These are phyloP conservation scores for Poeciliopsis turrubarensis DNA, from an alignment of 2,113 vertebrate genomes.

Conservation along the genomic window DNA sequence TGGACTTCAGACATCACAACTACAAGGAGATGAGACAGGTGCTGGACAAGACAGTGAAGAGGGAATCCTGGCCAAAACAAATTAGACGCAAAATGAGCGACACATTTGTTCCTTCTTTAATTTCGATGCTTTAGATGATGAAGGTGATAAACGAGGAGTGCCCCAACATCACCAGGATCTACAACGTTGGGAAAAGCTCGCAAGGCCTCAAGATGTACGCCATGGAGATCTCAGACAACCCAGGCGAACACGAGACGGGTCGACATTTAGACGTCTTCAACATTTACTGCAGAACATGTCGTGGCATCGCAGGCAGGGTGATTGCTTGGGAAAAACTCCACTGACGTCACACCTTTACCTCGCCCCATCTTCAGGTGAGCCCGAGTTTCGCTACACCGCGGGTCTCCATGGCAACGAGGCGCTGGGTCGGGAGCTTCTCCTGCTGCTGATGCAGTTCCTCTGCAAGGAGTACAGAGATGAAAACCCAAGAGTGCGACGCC, in stretches of 20 bases:
- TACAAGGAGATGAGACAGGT: slow-evolving; percentile 98
- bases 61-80: too few relatives aligned
- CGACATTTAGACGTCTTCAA: not conserved
- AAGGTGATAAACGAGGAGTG: slow-evolving; percentile 94
- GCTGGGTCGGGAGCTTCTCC: slow-evolving; percentile 90
- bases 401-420: slow-evolving; percentile 94
- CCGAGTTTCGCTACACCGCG: slow-evolving; percentile 93
- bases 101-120: not conserved
- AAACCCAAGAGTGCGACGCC: slow-evolving; percentile 87
- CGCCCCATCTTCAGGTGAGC: slow-evolving; percentile 82
- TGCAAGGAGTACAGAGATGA: slow-evolving; percentile 92
- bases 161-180: slow-evolving; percentile 93
- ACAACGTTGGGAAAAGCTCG: slow-evolving; percentile 92
- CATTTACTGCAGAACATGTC: not conserved
- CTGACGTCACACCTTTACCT: not conserved
- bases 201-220: slow-evolving; percentile 93
- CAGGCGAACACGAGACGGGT: slow-evolving; percentile 91
- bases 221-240: slow-evolving; percentile 95
- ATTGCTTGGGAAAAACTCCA: not conserved
- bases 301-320: too few relatives aligned
- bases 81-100: not conserved
- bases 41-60: not conserved
- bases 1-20: slow-evolving; percentile 95
- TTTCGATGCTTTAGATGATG: slow-evolving; percentile 86
- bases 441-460: slow-evolving; percentile 95